phyloP scores from a whole-genome alignment of 2,797 vertebrate genomes.

The Rhinophrynus dorsalis region DNA sequence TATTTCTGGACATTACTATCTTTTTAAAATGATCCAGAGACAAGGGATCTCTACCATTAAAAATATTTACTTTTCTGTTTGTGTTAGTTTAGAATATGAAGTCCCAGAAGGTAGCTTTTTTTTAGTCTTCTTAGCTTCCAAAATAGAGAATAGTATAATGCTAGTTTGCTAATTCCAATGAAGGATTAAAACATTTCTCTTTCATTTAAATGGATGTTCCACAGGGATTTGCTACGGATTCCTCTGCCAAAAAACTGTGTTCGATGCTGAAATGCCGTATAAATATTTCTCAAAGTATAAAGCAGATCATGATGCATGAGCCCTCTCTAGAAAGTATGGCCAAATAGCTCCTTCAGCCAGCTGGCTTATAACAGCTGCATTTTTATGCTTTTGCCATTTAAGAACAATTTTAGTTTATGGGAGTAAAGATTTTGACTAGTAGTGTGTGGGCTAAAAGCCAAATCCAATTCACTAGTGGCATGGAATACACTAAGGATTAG shows the following conservation, averaged over 20 bases:
- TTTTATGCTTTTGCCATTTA: slow-evolving; percentile 40
- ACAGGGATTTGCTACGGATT: not conserved
- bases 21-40: too few relatives aligned
- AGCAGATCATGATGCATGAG: slow-evolving; percentile 26
- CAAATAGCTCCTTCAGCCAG: slow-evolving; percentile 26
- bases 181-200: slow-evolving; percentile 14
- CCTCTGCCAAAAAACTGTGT: slow-evolving; percentile 10
- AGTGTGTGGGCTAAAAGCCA: slow-evolving; percentile 13
- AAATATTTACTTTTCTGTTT: too few relatives aligned
- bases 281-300: slow-evolving; percentile 22
- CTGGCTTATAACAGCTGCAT: slow-evolving; percentile 33
- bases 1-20: too few relatives aligned
- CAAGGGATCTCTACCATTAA: too few relatives aligned
- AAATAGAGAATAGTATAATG: too few relatives aligned
- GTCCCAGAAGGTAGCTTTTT: too few relatives aligned
- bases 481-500: slow-evolving; percentile 22
- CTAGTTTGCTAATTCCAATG: not conserved
- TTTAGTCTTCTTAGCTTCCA: too few relatives aligned
- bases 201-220: slow-evolving; percentile 18
- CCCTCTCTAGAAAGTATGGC: not conserved
- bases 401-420: slow-evolving; percentile 33
- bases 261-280: slow-evolving; percentile 15
- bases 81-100: too few relatives aligned
- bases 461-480: slow-evolving; percentile 19
- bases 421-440: slow-evolving; percentile 38